Evolutionary conservation across 2,888 invertebrate species (phyloP), one percentile per base, ranked within the genome.

Genomic region (Acronicta leporina): DNA sequence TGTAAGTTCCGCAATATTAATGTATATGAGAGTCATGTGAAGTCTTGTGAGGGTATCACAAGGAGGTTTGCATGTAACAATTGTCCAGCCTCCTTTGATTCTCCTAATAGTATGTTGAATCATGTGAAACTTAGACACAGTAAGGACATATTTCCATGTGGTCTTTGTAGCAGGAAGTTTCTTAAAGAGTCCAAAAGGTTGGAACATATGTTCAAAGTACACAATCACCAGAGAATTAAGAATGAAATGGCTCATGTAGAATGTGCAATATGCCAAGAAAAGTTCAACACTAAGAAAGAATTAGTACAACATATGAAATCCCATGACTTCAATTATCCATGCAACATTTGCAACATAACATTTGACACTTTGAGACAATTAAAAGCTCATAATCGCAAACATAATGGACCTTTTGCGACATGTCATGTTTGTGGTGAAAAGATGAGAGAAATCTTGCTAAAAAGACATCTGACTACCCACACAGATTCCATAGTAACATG

Each of bases 11-110:
- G 73, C 46, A 81, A 79, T 38, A 70, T 67, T 4, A 69, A 59
- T 5, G 56, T 50, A 4, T 75, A 86, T 4, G 60, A 79, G 9
- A 78, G 65, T 14, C 89, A 89, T 50, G 75, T 63, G 2, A 68
- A 74, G 10, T 49, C 63, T 0, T 89, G 89, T 59, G 83, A 82
- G 50, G 59, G 49, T 16, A 59, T 79, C 1, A 75, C 57, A 40
- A 79, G 86, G 30, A 38, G 53, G 0, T 79, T 71, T 51, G 63
- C 53, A 25, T 89, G 89, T 47, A 52, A 73, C 0, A 48, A 78
- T 27, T 89, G 89, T 63, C 67, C 73, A 0, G 87, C 87, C 1
- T 86, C 88, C 0, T 89, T 89, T 60, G 79, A 83, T 54, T 65
- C 69, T 1, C 58, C 60, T 3, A 64, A 78, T 16, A 81, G 81